Percentiles rank a stretch among this genome's conserved stretches.
Evolutionary conservation across 1,140 invertebrate genomes (phyloP).

Genomic region (Trachelipus rathkii): DNA sequence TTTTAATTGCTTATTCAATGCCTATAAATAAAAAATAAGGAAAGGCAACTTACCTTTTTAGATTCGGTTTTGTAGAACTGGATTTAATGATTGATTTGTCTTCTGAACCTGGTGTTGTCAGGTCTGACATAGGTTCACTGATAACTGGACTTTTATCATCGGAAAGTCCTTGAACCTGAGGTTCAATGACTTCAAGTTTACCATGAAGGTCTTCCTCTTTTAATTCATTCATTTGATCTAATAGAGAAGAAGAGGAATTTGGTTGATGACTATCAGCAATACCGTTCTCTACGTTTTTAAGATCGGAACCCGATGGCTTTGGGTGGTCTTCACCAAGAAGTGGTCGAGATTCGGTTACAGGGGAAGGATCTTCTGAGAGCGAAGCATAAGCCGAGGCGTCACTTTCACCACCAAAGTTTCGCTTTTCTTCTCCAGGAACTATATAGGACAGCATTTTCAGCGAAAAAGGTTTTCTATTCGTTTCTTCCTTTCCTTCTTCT

Average conservation of each 20-base stretch:
- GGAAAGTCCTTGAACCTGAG: not conserved
- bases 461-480: not conserved
- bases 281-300: too few species aligned
- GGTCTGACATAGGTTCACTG: conserved; percentile 4
- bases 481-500: not conserved
- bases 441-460: conserved; percentile 1
- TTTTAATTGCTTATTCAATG: too few species aligned
- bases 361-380: not conserved
- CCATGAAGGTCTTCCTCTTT: not conserved
- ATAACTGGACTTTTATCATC: conserved; percentile 1
- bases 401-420: not conserved
- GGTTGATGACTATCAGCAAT: too few species aligned
- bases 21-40: too few species aligned
- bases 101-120: not conserved
- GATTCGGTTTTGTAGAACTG: conserved; percentile 9
- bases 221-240: not conserved
- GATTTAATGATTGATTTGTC: conserved; percentile 1
- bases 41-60: not conserved
- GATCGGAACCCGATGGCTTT: not conserved
- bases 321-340: not conserved
- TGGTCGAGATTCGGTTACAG: not conserved
- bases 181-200: not conserved
- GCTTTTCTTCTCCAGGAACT: conserved; percentile 5
- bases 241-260: not conserved
- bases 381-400: not conserved